These are phyloP conservation scores for Spinus pinus DNA, from an alignment of 2,797 vertebrate species.

Conservation along the genomic window DNA sequence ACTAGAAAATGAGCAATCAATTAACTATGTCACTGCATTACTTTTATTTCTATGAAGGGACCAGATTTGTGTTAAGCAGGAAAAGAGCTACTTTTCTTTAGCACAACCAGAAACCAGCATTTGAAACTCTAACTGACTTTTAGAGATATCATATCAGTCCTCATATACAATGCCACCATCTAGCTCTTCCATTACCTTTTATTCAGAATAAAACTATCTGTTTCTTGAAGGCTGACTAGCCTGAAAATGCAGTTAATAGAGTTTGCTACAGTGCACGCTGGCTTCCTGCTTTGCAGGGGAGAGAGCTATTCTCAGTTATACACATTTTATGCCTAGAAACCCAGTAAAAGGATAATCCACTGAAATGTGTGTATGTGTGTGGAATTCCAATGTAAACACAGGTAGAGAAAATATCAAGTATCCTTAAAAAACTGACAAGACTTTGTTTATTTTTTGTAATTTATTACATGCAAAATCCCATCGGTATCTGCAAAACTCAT, in stretches of 20 bases:
- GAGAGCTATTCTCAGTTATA: not conserved
- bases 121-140: not conserved
- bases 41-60: not conserved
- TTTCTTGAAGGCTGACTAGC: not conserved
- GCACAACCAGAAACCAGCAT: not conserved
- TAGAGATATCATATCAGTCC: not conserved
- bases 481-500: not conserved
- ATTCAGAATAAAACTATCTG: not conserved
- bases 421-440: not conserved
- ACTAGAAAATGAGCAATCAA: not conserved
- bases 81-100: not conserved
- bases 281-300: not conserved
- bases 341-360: not conserved
- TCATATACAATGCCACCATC: not conserved
- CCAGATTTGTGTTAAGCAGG: not conserved
- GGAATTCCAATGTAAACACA: not conserved
- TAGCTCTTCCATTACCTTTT: not conserved
- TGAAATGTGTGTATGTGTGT: not conserved
- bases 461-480: not conserved
- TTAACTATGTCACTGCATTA: conserved; percentile 7
- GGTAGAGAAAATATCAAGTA: not conserved
- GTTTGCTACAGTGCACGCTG: not conserved
- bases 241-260: not conserved
- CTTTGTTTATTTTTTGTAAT: not conserved
- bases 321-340: not conserved